Evolutionary conservation across 2,797 vertebrate species (phyloP).

Genomic region (Anguilla pacifica): DNA sequence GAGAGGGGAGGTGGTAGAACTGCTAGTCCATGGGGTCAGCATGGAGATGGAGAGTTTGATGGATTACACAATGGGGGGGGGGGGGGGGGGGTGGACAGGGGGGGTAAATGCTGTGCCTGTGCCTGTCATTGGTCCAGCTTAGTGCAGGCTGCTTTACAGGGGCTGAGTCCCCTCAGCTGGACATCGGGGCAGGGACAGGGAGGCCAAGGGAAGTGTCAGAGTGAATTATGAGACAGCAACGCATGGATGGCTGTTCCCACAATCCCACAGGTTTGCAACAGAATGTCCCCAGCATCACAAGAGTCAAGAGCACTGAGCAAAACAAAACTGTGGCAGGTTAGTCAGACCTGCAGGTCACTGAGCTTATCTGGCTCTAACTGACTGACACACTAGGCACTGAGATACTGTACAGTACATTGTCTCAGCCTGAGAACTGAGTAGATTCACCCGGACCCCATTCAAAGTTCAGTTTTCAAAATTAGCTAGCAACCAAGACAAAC

Average conservation of each 20-base stretch:
- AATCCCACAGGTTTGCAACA: constrained; percentile 16
- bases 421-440: background rate
- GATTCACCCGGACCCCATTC: background rate
- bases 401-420: background rate
- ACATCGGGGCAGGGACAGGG: constrained; percentile 37
- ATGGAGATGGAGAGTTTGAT: background rate
- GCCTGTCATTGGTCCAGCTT: background rate
- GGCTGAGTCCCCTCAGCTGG: constrained; percentile 37
- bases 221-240: constrained; percentile 48
- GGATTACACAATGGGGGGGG: background rate
- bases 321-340: background rate
- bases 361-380: background rate
- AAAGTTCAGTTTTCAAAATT: background rate
- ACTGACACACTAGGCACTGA: background rate
- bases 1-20: background rate
- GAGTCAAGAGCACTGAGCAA: background rate
- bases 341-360: constrained; percentile 15
- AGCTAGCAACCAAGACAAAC: background rate
- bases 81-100: background rate
- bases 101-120: background rate
- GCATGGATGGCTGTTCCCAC: constrained; percentile 21
- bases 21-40: background rate
- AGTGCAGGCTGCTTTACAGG: constrained; percentile 53
- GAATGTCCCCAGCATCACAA: background rate
- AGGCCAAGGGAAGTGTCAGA: constrained; percentile 45